Evolutionary conservation across 2,113 vertebrate species (phyloP).

Genomic region (Nothoprocta perdicaria): DNA sequence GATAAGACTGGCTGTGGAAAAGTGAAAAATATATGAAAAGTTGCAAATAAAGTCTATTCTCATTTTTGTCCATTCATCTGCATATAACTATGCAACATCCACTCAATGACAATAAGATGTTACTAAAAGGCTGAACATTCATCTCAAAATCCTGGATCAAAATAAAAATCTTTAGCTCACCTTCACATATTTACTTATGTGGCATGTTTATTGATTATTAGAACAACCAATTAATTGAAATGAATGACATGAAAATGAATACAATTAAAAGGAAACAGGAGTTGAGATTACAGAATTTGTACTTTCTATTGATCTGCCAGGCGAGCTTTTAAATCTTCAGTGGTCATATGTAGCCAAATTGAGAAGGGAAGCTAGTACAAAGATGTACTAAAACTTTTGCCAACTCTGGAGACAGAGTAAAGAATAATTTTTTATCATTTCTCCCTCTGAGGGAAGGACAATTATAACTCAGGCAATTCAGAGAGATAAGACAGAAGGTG

Average conservation of each 20-base stretch:
- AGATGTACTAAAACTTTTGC: background rate
- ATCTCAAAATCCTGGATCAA: background rate
- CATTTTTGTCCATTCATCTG: background rate
- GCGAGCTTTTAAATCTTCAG: background rate
- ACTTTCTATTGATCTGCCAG: background rate
- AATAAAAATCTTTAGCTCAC: background rate
- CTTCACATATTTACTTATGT: constrained; percentile 31
- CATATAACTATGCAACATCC: background rate
- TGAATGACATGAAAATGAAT: background rate
- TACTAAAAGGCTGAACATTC: background rate
- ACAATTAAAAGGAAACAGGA: constrained; percentile 17
- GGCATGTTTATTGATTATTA: constrained; percentile 35
- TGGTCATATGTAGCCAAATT: background rate
- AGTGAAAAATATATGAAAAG: background rate
- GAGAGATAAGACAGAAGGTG: background rate
- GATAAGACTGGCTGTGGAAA: background rate
- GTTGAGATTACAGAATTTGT: constrained; percentile 2
- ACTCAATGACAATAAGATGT: background rate
- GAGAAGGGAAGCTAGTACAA: background rate
- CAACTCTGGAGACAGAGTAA: background rate
- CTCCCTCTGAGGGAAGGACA: background rate
- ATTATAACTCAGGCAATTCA: background rate
- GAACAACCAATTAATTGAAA: constrained; percentile 36
- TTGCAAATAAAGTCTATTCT: background rate
- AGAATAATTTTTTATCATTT: background rate